phyloP scores from a whole-genome alignment of 2,888 invertebrate species.

The Pseudanteris insignis region DNA sequence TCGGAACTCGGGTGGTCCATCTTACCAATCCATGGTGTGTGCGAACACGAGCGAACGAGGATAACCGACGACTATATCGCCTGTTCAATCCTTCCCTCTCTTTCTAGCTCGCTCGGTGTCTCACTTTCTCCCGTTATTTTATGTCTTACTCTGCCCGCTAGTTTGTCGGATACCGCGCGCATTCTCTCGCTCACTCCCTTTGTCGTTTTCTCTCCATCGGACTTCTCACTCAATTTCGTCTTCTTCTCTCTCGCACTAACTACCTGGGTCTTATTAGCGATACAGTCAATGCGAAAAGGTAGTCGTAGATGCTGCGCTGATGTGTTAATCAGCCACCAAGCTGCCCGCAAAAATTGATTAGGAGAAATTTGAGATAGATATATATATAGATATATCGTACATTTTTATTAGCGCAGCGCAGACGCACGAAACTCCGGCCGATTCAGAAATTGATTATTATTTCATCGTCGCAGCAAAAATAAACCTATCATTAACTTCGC shows the following conservation, averaged over 20 bases:
- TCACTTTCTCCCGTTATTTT: conserved; percentile 13
- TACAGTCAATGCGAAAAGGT: conserved; percentile 64
- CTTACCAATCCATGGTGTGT: conserved; percentile 47
- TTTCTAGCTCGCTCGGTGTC: conserved; percentile 4
- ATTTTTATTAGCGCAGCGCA: conserved; percentile 30
- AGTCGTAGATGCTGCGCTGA: conserved; percentile 50
- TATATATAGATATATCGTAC: conserved; percentile 32
- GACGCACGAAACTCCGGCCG: conserved; percentile 9
- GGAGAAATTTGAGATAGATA: conserved; percentile 38
- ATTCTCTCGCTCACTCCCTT: too few species aligned
- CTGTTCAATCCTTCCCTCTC: conserved; percentile 19
- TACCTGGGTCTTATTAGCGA: conserved; percentile 66
- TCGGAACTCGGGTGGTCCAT: conserved; percentile 66
- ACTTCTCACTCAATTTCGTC: conserved; percentile 10
- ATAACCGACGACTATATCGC: conserved; percentile 40
- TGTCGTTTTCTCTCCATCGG: conserved; percentile 12
- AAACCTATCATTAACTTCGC: conserved; percentile 24
- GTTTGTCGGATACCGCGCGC: too few species aligned
- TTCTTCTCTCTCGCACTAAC: conserved; percentile 55
- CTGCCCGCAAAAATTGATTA: conserved; percentile 33
- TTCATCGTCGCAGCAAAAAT: conserved; percentile 32
- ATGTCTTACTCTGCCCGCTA: too few species aligned
- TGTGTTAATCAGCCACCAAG: conserved; percentile 49
- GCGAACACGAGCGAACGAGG: conserved; percentile 44
- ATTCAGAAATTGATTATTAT: conserved; percentile 39